Conservation (phyloP, 2,888 invertebrate species). For the Pelosia muscerda region DNA sequence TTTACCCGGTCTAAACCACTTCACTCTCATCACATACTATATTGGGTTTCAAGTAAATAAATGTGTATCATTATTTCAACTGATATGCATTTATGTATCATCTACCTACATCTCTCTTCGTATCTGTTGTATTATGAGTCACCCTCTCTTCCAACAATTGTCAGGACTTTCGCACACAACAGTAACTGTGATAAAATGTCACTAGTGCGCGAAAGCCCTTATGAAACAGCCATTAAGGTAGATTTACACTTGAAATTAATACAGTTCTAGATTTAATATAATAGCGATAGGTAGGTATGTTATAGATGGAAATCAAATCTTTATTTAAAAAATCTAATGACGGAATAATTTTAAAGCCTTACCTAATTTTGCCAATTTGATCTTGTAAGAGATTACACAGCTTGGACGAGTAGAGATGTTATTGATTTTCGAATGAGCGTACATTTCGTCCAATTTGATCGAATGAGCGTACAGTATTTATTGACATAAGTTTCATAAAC, state of each 20-base stretch:
- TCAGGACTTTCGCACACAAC: too few relatives aligned
- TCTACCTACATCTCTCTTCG: neutral
- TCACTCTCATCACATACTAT: conserved; percentile 28
- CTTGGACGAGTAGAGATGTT: neutral
- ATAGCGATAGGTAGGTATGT: too few relatives aligned
- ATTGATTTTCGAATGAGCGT: too few relatives aligned
- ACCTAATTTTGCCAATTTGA: too few relatives aligned
- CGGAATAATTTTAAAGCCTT: too few relatives aligned
- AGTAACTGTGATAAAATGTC: too few relatives aligned
- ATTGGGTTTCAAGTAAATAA: conserved; percentile 18
- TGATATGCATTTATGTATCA: neutral
- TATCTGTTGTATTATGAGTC: neutral
- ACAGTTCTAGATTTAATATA: too few relatives aligned
- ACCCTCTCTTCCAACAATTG: too few relatives aligned
- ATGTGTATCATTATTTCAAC: conserved; percentile 21
- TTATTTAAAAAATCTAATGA: too few relatives aligned
- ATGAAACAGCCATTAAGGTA: neutral
- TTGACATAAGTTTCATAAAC: neutral
- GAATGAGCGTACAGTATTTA: neutral
- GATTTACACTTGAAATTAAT: neutral
- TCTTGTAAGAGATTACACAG: neutral
- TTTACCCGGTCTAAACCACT: conserved; percentile 35
- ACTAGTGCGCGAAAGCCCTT: too few relatives aligned
- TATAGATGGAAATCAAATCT: too few relatives aligned
- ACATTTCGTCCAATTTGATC: neutral